Evolutionary conservation across 2,888 invertebrate species (phyloP).

Genomic region (Apomyelois bistriatella): DNA sequence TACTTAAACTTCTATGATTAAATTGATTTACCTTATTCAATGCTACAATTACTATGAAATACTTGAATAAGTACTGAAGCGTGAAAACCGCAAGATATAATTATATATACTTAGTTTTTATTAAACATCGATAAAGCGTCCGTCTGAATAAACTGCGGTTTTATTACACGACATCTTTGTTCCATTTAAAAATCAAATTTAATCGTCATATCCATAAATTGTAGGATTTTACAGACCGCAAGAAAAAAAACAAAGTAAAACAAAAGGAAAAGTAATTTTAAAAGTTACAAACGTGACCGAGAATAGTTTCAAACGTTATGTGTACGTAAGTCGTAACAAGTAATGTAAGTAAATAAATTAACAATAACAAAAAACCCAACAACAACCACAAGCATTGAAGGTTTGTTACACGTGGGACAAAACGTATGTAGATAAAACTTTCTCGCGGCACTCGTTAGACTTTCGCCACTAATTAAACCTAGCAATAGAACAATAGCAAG

Average conservation of each 20-base stretch:
- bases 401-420: slow-evolving; percentile 48
- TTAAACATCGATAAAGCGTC: slow-evolving; percentile 24
- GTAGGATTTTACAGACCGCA: background rate
- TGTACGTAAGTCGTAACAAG: background rate
- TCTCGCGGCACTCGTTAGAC: slow-evolving; percentile 69
- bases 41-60: no score
- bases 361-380: slow-evolving; percentile 42
- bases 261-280: background rate
- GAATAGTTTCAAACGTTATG: no score
- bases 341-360: slow-evolving; percentile 9
- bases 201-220: background rate
- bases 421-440: slow-evolving; percentile 51
- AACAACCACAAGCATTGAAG: slow-evolving; percentile 41
- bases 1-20: no score
- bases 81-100: slow-evolving; percentile 30
- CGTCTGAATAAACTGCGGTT: slow-evolving; percentile 15
- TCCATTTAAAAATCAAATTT: background rate
- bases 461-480: slow-evolving; percentile 75
- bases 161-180: background rate
- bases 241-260: background rate
- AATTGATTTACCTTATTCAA: no score
- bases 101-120: slow-evolving; percentile 22
- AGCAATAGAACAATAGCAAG: slow-evolving; percentile 70
- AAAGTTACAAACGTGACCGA: no score
- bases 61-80: slow-evolving; percentile 10